Evolutionary conservation across 2,797 vertebrate species (phyloP), one percentile per base, ranked within the genome.

Genomic region (Malacoraja senta): DNA sequence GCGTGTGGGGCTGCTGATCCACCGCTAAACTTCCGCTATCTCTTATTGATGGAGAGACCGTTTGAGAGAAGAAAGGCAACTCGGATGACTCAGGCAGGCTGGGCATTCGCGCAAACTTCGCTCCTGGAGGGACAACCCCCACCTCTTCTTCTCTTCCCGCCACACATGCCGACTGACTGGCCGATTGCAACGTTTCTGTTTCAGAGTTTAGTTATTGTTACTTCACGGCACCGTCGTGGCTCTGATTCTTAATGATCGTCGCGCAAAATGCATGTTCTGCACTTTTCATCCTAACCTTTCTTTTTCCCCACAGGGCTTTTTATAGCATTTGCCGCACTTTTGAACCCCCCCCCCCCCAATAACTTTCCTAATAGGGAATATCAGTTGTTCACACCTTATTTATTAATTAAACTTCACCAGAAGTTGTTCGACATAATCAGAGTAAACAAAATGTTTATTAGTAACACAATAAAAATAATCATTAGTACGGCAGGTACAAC

Each of bases 1-100:
- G 94, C 94, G 94, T 94, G 94, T 93, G 95, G 94, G 53, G 6
- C 76, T 79, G 76, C 44, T 93, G 71, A 93, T 61, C 61, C 35
- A 44, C 76, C 76, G 26, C 77, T 71, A 83, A 79, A 65, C 76
- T 79, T 79, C 76, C 93, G 93, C 76, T 65, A 65, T 65, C 93
- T 65, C 53, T 15, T 10, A 8, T n/a, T 93, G 93, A 63, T 71
- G 53, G 26, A 26, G 76, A 83, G 93, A 79, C 61, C 63, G 68
- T 21, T 32, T n/a, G 0, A 21, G 35, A 88, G 84, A 35, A 68
- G n/a, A 35, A 88, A 61, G n/a, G 35, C 12, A 78, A 68, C 53
- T 61, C 53, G 26, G 3, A 61, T 63, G 24, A 32, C 17, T 68
- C 61, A 58, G 44, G 44, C 44, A 53, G 44, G 44, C 44, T 35